Base-by-base conservation (phyloP, 2,888 invertebrate species). In the Catocala nupta region DNA sequence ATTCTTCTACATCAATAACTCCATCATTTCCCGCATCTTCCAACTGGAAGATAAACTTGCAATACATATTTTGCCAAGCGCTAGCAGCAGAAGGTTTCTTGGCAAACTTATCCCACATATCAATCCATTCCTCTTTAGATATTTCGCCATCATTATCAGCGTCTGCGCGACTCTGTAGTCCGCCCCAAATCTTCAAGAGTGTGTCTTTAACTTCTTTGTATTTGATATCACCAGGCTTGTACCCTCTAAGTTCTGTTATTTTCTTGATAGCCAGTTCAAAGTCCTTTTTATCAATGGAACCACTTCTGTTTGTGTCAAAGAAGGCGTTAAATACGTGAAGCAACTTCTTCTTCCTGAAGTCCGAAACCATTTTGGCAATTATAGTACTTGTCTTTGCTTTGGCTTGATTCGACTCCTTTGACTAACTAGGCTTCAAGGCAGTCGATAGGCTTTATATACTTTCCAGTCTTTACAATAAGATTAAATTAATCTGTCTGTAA, bases 241-340 rank as follows among this genome's bases (percentile, higher is more conserved):
- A 98, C 44, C 97, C 97, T 78, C 98, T 95, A 54, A 97, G 91
- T 55, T 96, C 95, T 80, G 97, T 96, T 68, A 98, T 97, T 94
- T 97, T 97, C 96, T 97, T 96, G 60, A 97, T 96, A 8, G 97
- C 97, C 63, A 97, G 90, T 82, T 98, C 97, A 81, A 98, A 98
- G 88, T 98, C 98, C 83, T 97, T 97, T 87, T 96, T 96, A 83
- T 98, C 98, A 77, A 98, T 97, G 69, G 96, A 96, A 11, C 98
- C 98, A 89, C 98, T 98, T 84, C 96, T 96, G 91, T 98, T 97
- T 74, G 97, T 96, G 94, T 98, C 98, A 81, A 98, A 98, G 93
- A 98, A 98, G 52, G 97, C 96, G 86, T 96, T 96, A 95, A 98
- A 98, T 60, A 98, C 96, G 91, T 97, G 97, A 75, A 97, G 95